phyloP scores from a whole-genome alignment of 2,797 vertebrate species.

The Anomalospiza imberbis region DNA sequence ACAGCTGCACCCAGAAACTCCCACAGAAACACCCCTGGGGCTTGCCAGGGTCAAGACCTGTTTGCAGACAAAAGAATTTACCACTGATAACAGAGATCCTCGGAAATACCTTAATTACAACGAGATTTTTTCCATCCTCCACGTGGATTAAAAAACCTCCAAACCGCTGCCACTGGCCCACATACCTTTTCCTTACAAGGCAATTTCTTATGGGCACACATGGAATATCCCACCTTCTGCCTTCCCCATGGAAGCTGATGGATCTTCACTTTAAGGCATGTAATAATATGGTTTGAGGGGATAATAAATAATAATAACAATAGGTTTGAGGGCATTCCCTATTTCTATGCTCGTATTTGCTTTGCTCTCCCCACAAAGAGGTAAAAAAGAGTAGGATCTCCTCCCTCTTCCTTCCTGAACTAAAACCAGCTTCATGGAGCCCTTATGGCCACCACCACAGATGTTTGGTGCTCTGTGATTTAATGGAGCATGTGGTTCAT shows the following conservation, averaged over 20 bases:
- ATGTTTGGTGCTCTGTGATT: not conserved
- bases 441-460: not conserved
- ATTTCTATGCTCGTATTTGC: not conserved
- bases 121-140: not conserved
- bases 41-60: not conserved
- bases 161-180: not conserved
- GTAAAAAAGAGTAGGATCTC: not conserved
- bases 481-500: not conserved
- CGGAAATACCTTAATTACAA: not conserved
- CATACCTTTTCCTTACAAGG: not conserved
- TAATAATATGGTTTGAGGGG: not conserved
- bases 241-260: not conserved
- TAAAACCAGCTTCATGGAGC: not conserved
- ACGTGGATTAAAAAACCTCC: not conserved
- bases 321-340: no score
- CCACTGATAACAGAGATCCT: not conserved
- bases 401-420: not conserved
- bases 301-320: not conserved
- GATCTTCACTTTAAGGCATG: not conserved
- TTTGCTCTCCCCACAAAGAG: not conserved
- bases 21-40: not conserved
- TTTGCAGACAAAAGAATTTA: not conserved
- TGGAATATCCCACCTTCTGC: not conserved
- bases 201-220: not conserved
- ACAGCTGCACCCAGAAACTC: not conserved